Evolutionary conservation across 2,113 vertebrate species (phyloP).

Genomic region (Atrichornis clamosus): DNA sequence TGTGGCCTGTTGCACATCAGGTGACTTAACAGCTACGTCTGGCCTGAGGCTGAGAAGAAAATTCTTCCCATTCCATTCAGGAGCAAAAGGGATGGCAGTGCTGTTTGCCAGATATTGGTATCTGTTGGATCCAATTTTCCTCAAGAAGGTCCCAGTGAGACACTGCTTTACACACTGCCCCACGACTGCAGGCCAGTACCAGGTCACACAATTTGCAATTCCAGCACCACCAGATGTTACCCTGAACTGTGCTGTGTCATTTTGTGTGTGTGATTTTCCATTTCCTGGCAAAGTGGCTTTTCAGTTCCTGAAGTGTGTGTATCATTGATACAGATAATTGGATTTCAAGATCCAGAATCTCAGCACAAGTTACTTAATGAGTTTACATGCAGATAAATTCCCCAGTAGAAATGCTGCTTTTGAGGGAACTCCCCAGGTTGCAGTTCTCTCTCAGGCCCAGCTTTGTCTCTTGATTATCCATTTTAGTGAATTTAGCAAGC

Average conservation of each 20-base stretch:
- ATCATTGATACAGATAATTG: conserved; percentile 46
- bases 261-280: neutral
- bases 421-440: neutral
- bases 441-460: neutral
- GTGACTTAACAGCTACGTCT: neutral
- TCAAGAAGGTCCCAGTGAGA: neutral
- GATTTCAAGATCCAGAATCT: conserved; percentile 41
- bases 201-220: neutral
- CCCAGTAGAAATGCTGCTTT: conserved; percentile 30
- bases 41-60: neutral
- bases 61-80: neutral
- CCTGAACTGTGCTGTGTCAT: neutral
- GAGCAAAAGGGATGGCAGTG: neutral
- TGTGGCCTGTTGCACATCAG: neutral
- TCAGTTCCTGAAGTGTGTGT: neutral
- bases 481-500: neutral
- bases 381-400: conserved; percentile 43
- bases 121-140: neutral
- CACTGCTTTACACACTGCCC: neutral
- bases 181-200: accelerated
- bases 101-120: neutral
- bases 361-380: conserved; percentile 37
- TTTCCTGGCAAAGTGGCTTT: conserved; percentile 19
- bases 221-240: neutral
- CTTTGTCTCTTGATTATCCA: conserved; percentile 6